Percentiles rank a stretch among this genome's conserved stretches.
Evolutionary conservation across 2,797 vertebrate genomes (phyloP).

Genomic region (Adrianichthys oophorus): DNA sequence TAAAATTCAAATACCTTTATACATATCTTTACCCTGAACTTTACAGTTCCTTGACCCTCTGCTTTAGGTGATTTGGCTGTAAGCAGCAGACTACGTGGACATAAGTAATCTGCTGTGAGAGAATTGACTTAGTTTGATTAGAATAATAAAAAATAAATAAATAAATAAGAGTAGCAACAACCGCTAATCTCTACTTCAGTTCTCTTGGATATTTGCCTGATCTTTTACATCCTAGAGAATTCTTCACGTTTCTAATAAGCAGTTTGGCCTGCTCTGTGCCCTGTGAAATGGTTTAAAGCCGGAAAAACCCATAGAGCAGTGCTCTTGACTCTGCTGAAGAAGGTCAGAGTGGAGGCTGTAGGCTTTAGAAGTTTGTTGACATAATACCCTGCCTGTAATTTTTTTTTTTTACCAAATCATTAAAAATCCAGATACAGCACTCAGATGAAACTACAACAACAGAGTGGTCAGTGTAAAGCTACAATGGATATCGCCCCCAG

Average conservation of each 20-base stretch:
- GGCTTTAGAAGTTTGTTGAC: slow-evolving; percentile 32
- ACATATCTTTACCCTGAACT: slow-evolving; percentile 71
- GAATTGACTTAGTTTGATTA: slow-evolving; percentile 40
- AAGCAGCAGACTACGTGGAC: slow-evolving; percentile 54
- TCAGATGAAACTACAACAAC: slow-evolving; percentile 47
- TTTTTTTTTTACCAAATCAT: slow-evolving; percentile 20
- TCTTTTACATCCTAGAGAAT: slow-evolving; percentile 28
- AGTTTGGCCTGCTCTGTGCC: slow-evolving; percentile 45
- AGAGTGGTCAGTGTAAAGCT: slow-evolving; percentile 69
- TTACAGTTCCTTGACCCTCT: slow-evolving; percentile 57
- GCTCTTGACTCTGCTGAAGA: slow-evolving; percentile 17
- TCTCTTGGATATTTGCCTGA: slow-evolving; percentile 27
- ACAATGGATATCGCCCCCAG: slow-evolving; percentile 62
- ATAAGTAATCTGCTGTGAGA: slow-evolving; percentile 40
- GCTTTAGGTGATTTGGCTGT: slow-evolving; percentile 59
- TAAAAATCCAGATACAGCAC: slow-evolving; percentile 42
- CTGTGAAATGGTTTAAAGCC: slow-evolving; percentile 44
- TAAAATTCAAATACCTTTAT: slow-evolving; percentile 74
- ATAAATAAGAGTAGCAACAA: slow-evolving; percentile 62
- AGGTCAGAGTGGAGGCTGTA: slow-evolving; percentile 27
- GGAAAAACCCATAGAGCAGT: slow-evolving; percentile 35
- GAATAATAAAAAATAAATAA: slow-evolving; percentile 31
- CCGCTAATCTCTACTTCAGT: slow-evolving; percentile 31
- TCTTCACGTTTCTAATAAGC: slow-evolving; percentile 26
- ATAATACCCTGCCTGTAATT: slow-evolving; percentile 15